A percentile compares a stretch with the other conserved stretches of the same genome.
Evolutionary conservation across 1,140 invertebrate genomes (phyloP).

Genomic region (Wiebesia pumilae): DNA sequence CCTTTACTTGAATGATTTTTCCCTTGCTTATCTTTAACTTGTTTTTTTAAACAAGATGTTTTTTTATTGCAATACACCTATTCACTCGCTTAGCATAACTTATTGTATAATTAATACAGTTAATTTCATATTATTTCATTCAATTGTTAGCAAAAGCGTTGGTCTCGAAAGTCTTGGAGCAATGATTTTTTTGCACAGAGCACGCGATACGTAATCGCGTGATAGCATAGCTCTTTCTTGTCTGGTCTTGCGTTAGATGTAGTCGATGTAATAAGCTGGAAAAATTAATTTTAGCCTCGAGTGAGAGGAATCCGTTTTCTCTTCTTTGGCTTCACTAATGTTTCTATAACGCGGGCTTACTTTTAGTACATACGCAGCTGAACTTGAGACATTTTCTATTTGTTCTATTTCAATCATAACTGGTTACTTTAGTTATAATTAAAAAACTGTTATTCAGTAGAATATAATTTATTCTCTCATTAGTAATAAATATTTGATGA

Average conservation of each 20-base stretch:
- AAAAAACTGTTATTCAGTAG: too few species aligned
- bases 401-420: too few species aligned
- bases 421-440: too few species aligned
- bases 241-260: slow-evolving; percentile 52
- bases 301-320: slow-evolving; percentile 31
- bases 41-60: too few species aligned
- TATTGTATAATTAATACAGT: background rate
- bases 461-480: too few species aligned
- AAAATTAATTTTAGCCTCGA: slow-evolving; percentile 59
- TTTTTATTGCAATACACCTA: too few species aligned
- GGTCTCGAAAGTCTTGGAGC: slow-evolving; percentile 62
- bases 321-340: background rate
- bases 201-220: too few species aligned
- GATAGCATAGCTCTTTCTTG: slow-evolving; percentile 23
- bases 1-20: too few species aligned
- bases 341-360: background rate
- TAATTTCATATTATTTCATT: background rate
- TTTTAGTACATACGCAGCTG: background rate
- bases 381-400: too few species aligned
- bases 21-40: too few species aligned
- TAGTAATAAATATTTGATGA: too few species aligned
- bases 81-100: background rate
- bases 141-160: slow-evolving; percentile 19
- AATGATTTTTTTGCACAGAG: too few species aligned
- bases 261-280: slow-evolving; percentile 58